Percentiles rank a stretch among this genome's conserved stretches.
Conservation (phyloP, 2,888 invertebrate genomes). For the Agrotis segetum region DNA sequence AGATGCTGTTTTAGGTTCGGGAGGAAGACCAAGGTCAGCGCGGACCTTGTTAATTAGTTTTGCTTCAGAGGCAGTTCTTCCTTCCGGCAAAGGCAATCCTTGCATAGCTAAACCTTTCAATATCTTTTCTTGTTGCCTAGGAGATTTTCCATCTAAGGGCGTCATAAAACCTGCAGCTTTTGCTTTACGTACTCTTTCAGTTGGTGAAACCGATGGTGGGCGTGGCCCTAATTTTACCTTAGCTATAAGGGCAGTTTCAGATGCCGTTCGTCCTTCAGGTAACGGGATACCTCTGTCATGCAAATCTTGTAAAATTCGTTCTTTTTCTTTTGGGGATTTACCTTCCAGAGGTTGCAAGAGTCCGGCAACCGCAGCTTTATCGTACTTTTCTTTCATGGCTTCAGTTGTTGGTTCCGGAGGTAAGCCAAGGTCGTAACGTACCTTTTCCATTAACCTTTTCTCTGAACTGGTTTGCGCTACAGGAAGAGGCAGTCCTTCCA, state of each 20-base stretch:
- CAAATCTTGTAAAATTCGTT: constrained; percentile 4
- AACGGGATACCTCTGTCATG: constrained; percentile 9
- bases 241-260: not conserved
- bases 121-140: not conserved
- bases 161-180: constrained; percentile 1
- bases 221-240: not conserved
- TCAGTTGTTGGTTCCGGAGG: not conserved
- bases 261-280: constrained; percentile 3
- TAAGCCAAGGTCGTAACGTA: not conserved
- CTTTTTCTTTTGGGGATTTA: not conserved
- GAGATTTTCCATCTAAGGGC: not conserved
- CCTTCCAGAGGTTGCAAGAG: constrained; percentile 3
- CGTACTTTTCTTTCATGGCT: not conserved
- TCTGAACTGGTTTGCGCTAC: not conserved
- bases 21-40: constrained; percentile 7
- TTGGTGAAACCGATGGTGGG: not conserved
- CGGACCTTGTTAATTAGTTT: not conserved
- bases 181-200: constrained; percentile 1
- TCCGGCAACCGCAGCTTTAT: not conserved
- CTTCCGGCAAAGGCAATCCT: not conserved
- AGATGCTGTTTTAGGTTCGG: constrained; percentile 5
- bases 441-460: not conserved
- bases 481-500: not conserved
- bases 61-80: not conserved
- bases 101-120: constrained; percentile 1